Conservation (phyloP, 2,888 invertebrate species). For the Acanthoscelides obtectus region DNA sequence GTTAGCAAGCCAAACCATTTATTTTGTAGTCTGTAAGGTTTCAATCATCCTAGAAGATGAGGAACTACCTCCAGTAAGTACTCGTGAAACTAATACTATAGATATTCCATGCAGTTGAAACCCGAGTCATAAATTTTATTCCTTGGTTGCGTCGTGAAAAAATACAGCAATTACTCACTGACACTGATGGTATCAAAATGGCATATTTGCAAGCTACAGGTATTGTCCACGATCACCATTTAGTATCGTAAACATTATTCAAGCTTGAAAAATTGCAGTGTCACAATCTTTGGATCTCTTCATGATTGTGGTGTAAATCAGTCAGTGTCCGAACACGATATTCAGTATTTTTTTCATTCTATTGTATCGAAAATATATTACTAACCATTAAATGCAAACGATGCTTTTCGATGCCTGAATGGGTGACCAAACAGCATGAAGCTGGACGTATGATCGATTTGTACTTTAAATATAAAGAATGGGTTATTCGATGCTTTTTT, state of each 20-base stretch:
- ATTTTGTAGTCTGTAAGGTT: no score
- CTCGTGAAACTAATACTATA: no score
- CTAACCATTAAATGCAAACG: not conserved
- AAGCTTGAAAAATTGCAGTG: not conserved
- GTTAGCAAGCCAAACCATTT: no score
- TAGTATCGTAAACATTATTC: not conserved
- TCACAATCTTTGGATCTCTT: not conserved
- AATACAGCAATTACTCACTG: not conserved
- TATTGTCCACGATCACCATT: not conserved
- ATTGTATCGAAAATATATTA: not conserved
- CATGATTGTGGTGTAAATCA: not conserved
- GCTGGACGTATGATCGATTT: no score
- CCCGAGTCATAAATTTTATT: no score
- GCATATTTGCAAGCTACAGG: not conserved
- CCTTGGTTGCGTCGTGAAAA: not conserved
- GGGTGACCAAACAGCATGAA: not conserved
- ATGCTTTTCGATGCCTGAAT: not conserved
- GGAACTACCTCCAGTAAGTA: no score
- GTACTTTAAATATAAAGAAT: no score
- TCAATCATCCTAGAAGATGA: no score
- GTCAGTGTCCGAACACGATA: not conserved
- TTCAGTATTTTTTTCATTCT: not conserved
- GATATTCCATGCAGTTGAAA: no score
- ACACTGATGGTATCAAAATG: not conserved
- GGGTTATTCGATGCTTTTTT: no score